A percentile compares a stretch with the other conserved stretches of the same genome.
Conservation (phyloP, 2,113 vertebrate genomes). For the Ciconia stormi region DNA sequence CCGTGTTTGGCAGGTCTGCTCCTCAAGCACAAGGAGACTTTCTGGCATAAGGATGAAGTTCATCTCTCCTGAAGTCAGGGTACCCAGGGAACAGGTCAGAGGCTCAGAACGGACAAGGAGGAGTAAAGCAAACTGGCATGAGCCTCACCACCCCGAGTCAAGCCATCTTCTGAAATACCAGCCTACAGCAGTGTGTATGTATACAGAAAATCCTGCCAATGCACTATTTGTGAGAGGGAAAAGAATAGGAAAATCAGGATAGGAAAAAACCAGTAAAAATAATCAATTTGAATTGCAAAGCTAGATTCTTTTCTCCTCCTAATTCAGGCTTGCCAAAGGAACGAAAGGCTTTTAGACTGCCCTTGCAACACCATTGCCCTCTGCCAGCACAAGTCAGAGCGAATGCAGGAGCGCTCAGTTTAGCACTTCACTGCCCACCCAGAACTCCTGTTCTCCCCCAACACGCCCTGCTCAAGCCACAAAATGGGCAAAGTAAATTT, state of each 20-base stretch:
- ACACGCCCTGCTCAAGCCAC: rapidly evolving
- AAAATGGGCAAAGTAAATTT: not conserved
- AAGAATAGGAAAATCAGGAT: not conserved
- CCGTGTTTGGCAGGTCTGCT: rapidly evolving
- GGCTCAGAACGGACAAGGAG: not conserved
- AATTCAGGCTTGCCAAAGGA: not conserved
- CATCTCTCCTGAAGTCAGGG: not conserved
- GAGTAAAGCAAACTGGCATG: rapidly evolving
- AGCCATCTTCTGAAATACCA: not conserved
- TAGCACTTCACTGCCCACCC: not conserved
- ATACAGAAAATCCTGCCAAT: not conserved
- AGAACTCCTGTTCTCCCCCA: not conserved
- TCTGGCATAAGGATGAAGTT: not conserved
- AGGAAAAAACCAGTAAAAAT: not conserved
- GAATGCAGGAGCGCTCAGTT: rapidly evolving
- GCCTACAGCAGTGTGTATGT: rapidly evolving
- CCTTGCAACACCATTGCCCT: rapidly evolving
- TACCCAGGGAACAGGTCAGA: not conserved
- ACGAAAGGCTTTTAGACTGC: not conserved
- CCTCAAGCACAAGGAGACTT: not conserved
- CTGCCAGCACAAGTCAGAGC: not conserved
- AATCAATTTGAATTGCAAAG: not conserved
- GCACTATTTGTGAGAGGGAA: rapidly evolving
- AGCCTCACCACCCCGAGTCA: not conserved
- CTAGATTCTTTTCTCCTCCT: not conserved